These are phyloP conservation scores for Siniperca chuatsi DNA, from an alignment of 2,113 vertebrate species.

Conservation along the genomic window DNA sequence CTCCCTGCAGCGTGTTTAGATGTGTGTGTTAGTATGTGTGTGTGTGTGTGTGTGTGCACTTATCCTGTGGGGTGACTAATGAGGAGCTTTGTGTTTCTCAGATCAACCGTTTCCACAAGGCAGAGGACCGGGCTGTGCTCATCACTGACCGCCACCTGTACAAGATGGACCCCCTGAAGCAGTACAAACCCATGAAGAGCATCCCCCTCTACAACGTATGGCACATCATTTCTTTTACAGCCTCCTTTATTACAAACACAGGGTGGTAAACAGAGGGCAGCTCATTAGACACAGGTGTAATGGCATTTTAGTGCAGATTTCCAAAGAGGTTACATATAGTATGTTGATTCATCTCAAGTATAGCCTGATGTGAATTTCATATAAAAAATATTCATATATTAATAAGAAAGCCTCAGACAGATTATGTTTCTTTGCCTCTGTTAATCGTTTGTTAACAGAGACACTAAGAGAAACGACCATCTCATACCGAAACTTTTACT, in stretches of 20 bases:
- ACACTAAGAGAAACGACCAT: neutral
- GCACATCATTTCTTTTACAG: neutral
- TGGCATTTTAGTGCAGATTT: neutral
- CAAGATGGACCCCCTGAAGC: slow-evolving; percentile 96
- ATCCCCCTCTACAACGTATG: slow-evolving; percentile 97
- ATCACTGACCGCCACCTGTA: slow-evolving; percentile 97
- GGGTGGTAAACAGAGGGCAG: neutral
- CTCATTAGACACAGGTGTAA: neutral
- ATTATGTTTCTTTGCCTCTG: neutral
- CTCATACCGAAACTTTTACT: neutral
- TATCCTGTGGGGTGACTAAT: slow-evolving; percentile 49
- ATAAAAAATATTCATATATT: neutral
- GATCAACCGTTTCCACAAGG: slow-evolving; percentile 97
- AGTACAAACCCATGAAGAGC: slow-evolving; percentile 97
- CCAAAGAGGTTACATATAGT: neutral
- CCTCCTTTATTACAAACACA: neutral
- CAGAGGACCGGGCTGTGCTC: slow-evolving; percentile 93
- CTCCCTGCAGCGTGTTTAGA: slow-evolving; percentile 31
- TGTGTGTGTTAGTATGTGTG: neutral
- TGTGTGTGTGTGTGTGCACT: slow-evolving; percentile 10
- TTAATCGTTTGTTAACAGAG: neutral
- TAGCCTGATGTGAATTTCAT: neutral
- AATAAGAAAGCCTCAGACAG: neutral
- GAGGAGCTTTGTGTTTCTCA: slow-evolving; percentile 76
- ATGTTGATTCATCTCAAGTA: neutral